A percentile compares a stretch with the other conserved stretches of the same genome.
phyloP scores from a whole-genome alignment of 2,888 invertebrate genomes.

The Pteria penguin region DNA sequence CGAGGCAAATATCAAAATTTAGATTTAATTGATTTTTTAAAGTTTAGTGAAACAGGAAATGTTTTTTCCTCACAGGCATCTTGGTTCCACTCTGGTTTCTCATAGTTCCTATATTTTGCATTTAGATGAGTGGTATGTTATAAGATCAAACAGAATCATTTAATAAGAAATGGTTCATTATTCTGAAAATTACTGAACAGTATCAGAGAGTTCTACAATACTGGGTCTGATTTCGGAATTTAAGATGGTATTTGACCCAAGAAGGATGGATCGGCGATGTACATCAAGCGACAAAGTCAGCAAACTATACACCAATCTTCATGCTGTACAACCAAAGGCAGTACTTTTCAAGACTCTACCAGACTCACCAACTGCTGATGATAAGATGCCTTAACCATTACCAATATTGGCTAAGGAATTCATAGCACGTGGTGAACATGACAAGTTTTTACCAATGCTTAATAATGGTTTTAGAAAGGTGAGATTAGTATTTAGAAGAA shows the following conservation, averaged over 20 bases:
- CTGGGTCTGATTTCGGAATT: neutral
- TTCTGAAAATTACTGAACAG: too few species aligned
- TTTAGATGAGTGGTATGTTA: too few species aligned
- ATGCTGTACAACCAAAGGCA: neutral
- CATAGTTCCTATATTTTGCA: too few species aligned
- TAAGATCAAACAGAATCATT: too few species aligned
- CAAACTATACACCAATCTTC: neutral
- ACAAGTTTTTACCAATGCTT: neutral
- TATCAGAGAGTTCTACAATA: neutral
- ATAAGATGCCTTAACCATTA: neutral
- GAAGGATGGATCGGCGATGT: neutral
- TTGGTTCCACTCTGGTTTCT: too few species aligned
- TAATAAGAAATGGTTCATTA: too few species aligned
- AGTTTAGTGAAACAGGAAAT: too few species aligned
- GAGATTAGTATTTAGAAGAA: too few species aligned
- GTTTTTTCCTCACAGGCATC: too few species aligned
- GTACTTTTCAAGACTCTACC: neutral
- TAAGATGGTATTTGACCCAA: neutral
- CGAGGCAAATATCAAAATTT: too few species aligned
- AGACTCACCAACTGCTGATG: neutral
- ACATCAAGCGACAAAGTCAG: neutral
- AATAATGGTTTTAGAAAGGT: neutral
- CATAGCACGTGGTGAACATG: neutral
- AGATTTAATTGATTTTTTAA: too few species aligned
- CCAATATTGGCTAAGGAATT: neutral